Conservation (phyloP, 53 echinoderm and acorn worm genomes). For the Temnopleurus reevesii region DNA sequence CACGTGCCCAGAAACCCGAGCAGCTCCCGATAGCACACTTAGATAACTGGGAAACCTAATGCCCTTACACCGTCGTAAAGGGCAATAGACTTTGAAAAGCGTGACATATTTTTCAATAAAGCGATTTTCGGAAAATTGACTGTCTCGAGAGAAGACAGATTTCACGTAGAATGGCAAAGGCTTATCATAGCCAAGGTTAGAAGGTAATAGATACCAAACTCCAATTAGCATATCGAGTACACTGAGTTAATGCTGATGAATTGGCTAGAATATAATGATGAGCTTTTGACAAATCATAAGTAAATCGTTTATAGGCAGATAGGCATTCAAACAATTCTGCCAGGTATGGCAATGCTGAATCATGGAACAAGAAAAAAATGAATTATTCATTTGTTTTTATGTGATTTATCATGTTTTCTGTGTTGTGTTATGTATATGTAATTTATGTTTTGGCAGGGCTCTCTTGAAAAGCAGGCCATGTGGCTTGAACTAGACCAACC, state of each 20-base stretch:
- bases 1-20: conserved; percentile 19
- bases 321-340: too few species aligned
- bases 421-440: too few species aligned
- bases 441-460: too few species aligned
- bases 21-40: conserved; percentile 37
- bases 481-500: too few species aligned
- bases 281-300: neutral
- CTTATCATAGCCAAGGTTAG: neutral
- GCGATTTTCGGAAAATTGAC: conserved; percentile 5
- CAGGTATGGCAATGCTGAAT: too few species aligned
- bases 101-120: conserved; percentile 43
- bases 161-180: neutral
- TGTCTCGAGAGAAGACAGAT: neutral
- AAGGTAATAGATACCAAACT: neutral
- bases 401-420: too few species aligned
- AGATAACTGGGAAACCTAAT: conserved; percentile 39
- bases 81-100: conserved; percentile 49
- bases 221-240: too few species aligned
- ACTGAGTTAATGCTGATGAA: neutral
- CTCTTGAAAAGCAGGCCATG: too few species aligned
- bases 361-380: too few species aligned
- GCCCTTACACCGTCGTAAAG: neutral
- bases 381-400: too few species aligned
- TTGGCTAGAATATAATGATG: neutral
- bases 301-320: too few species aligned